Evolutionary conservation across 2,888 invertebrate genomes (phyloP).

Genomic region (Bhutanitis thaidina): DNA sequence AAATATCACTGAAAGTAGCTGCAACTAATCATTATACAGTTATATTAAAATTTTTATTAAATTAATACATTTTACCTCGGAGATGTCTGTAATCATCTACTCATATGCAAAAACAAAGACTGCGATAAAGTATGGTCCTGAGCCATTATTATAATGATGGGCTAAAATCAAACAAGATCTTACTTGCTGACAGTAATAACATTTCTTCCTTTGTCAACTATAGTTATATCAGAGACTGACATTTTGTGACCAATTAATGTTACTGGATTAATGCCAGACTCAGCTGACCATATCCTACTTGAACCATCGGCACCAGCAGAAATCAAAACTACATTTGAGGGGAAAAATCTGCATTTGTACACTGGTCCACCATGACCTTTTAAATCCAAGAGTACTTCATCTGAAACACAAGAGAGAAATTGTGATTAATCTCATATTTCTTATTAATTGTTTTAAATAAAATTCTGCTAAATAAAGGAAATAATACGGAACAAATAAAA

Average conservation of each 20-base stretch:
- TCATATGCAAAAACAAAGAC: no score
- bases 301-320: conserved; percentile 85
- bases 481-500: no score
- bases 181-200: conserved; percentile 84
- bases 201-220: conserved; percentile 85
- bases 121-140: no score
- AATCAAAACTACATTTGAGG: conserved; percentile 84
- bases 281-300: conserved; percentile 85
- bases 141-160: no score
- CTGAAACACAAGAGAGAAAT: conserved; percentile 35
- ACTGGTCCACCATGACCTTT: conserved; percentile 85
- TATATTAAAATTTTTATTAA: no score
- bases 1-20: no score
- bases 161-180: conserved; percentile 25
- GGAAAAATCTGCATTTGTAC: conserved; percentile 84
- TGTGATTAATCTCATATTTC: no score
- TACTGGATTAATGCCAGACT: conserved; percentile 83
- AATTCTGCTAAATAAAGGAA: no score
- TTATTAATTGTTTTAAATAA: no score
- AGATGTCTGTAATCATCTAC: no score
- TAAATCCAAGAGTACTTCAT: conserved; percentile 66
- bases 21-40: no score
- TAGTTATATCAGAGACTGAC: conserved; percentile 81
- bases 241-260: conserved; percentile 83
- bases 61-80: no score